Percentiles rank a stretch among this genome's conserved stretches.
Conservation (phyloP, 1,140 invertebrate species). For the Lepidurus arcticus region DNA sequence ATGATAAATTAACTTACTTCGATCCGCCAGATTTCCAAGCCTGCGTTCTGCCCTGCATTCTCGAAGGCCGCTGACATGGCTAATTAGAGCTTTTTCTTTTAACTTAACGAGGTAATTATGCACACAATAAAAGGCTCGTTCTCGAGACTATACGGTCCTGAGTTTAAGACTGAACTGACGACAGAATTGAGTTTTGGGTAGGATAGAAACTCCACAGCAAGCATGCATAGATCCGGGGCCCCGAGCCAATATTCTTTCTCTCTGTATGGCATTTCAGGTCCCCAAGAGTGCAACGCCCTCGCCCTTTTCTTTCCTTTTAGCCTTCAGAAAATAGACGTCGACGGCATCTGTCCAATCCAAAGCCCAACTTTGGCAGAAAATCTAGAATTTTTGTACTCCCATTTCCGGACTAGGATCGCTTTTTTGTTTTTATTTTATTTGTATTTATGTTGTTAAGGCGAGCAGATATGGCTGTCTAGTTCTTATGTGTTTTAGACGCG, state of each 20-base stretch:
- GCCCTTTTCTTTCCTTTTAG: not conserved
- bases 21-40: slow-evolving; percentile 62
- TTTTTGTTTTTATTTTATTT: slow-evolving; percentile 12
- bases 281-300: not conserved
- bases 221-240: slow-evolving; percentile 20
- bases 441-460: not conserved
- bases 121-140: not conserved
- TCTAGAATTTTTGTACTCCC: not conserved
- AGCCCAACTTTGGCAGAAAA: not conserved
- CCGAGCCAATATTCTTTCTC: not conserved
- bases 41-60: slow-evolving; percentile 55
- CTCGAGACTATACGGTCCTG: not conserved
- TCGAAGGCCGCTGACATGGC: slow-evolving; percentile 38
- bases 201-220: slow-evolving; percentile 14
- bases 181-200: not conserved
- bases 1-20: slow-evolving; percentile 50
- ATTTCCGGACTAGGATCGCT: not conserved
- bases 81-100: slow-evolving; percentile 32
- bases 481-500: too few species aligned
- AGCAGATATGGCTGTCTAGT: not conserved
- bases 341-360: slow-evolving; percentile 2
- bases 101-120: slow-evolving; percentile 20
- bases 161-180: slow-evolving; percentile 9
- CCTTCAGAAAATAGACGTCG: slow-evolving; percentile 4
- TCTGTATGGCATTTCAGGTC: not conserved